Base-by-base conservation (phyloP, 1,140 invertebrate genomes). In the Wiebesia pumilae region DNA sequence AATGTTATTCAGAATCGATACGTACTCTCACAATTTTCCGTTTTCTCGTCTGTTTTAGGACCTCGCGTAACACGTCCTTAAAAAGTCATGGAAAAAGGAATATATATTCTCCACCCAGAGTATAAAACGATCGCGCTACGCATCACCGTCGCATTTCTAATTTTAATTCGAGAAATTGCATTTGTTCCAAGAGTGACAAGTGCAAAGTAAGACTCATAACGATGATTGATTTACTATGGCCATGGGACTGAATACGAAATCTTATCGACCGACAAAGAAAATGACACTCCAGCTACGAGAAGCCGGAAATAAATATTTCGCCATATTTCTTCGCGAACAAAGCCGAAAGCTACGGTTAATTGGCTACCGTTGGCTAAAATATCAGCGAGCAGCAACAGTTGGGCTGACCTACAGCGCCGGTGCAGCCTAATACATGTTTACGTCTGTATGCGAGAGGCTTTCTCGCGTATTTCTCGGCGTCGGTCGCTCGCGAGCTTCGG, bases 331-430 rank as follows among this genome's bases (percentile, higher is more conserved):
- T 62, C 24, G 2, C 4, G 58, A 62, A 33, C 12, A 30, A 80
- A 62, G 54, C 51, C 21, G 21, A 30, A 80, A 62, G 54, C 51
- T 35, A 38, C n/a, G 35, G 16, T 79, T 35, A 58, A 81, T 58
- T 21, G 40, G 14, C 27, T 33, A 27, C 14, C 69, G 24, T 6
- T 40, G 73, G 47, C 40, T 79, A 79, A 79, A 77, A 9, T 51
- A 51, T 54, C n/a, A 4, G 1, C 43, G 0, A 3, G 33, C 35
- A 83, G 82, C 82, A 83, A 83, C 82, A 83, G 82, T 75, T 83
- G 82, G 82, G 47, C 47, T 19, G 38, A 69, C 14, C 81, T 51
- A 35, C 12, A 79, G n/a, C 77, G 35, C 14, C 9, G 24, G 58
- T 62, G 3, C 16, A 21, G n/a, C 30, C 3, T 6, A 35, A 14